Evolutionary conservation across 2,888 invertebrate genomes (phyloP), one percentile per base, ranked within the genome.

Genomic region (Belgica antarctica): DNA sequence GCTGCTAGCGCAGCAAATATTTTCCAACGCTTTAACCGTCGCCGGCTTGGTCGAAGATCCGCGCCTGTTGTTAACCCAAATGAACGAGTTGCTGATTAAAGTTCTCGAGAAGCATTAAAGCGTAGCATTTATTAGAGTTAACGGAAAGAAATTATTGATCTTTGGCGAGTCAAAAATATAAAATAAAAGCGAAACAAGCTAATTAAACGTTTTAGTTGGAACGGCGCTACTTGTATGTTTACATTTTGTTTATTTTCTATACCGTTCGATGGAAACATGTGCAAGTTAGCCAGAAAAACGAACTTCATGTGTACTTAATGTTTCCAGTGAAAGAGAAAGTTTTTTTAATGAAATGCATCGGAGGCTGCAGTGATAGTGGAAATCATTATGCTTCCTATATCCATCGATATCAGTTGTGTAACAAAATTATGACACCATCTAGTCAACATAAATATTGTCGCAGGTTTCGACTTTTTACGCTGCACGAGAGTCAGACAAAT

Each of bases 1-100:
- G 73, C 84, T 96, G 75, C 82, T 97, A 7, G 86, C 90, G 0
- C 87, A 94, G 77, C 97, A 96, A 87, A 78, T 98, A 41, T 97
- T 96, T 78, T 88, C 89, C 71, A 96, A 96, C 78, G 92, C 96
- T 0, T 93, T 98, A 93, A 92, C 96, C 8, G 90, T 91, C 2
- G 97, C 97, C 41, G 97, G 97, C 2, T 24, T 62, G 19, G 68
- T 68, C 10, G 68, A 68, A 25, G 68, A 52, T 57, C 52, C 57
- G 12, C 28, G 57, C 17, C 19, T 68, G 17, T 84, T 96, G 73
- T 84, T 97, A 27, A 86, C 87, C 1, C 87, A 92, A 70, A 88
- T 98, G 82, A 97, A 96, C 79, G 89, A 92, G 12, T 19, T 74
- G 68, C 80, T 97, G 73, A 84, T 87, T 1, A 86, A 89, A 78